Conservation (phyloP, 2,113 vertebrate genomes). For the Sarotherodon lohbergeri region DNA sequence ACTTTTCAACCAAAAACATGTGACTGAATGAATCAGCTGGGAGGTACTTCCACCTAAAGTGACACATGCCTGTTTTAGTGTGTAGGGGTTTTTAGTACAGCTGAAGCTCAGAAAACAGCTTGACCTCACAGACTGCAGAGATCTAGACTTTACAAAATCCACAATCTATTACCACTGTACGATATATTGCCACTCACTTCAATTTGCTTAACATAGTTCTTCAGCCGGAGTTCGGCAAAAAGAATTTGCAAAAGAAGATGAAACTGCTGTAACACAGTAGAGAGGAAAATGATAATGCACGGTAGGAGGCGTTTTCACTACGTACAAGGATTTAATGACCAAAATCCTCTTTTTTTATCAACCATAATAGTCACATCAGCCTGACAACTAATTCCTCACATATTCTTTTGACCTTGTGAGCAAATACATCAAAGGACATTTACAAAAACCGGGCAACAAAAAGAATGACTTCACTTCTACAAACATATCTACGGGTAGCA, state of each 20-base stretch:
- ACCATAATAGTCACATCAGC: background rate
- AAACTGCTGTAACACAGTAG: background rate
- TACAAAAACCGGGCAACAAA: background rate
- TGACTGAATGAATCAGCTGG: background rate
- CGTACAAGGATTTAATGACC: accelerated
- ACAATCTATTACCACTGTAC: accelerated
- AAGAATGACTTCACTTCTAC: background rate
- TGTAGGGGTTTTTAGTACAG: background rate
- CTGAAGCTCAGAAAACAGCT: background rate
- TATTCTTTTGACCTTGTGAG: background rate
- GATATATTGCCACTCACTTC: background rate
- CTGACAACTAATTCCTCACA: background rate
- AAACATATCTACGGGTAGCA: background rate
- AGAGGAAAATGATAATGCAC: background rate
- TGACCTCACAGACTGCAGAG: background rate
- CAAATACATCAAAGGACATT: background rate
- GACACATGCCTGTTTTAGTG: background rate
- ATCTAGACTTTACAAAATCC: background rate
- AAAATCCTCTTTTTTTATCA: background rate
- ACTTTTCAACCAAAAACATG: background rate
- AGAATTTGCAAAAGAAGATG: background rate
- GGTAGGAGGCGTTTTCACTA: background rate
- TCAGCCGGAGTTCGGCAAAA: background rate
- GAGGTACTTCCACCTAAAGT: background rate
- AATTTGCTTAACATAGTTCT: background rate